Percentiles rank a stretch among this genome's conserved stretches.
phyloP scores from a whole-genome alignment of 2,888 invertebrate species.

The Cheilosia grossa region DNA sequence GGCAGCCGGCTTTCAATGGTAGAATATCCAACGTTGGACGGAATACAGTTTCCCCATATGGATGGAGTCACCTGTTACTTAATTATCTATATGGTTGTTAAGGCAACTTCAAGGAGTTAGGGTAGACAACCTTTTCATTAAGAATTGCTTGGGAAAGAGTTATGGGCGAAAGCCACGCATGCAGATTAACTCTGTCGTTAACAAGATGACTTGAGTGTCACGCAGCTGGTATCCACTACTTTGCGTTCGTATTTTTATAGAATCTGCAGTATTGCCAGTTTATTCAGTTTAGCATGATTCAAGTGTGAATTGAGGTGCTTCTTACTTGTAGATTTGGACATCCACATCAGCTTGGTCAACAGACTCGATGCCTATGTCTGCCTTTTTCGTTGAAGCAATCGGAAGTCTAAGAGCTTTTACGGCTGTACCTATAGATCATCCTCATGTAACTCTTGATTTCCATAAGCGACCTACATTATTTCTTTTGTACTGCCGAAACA shows the following conservation, averaged over 20 bases:
- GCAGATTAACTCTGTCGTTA: not conserved
- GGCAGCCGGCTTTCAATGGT: slow-evolving; percentile 52
- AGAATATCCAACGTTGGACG: slow-evolving; percentile 15
- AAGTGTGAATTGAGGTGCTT: no score
- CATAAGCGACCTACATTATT: no score
- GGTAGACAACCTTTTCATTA: slow-evolving; percentile 36
- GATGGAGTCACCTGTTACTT: slow-evolving; percentile 65
- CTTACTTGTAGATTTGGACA: no score
- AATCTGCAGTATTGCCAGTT: slow-evolving; percentile 38
- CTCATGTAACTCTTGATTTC: no score
- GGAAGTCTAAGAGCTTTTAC: no score
- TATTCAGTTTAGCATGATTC: not conserved
- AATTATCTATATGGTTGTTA: slow-evolving; percentile 6
- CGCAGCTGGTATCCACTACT: not conserved
- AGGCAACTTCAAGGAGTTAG: not conserved
- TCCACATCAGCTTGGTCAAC: no score
- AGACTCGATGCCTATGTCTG: no score
- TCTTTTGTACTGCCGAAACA: no score
- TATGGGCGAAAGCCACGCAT: slow-evolving; percentile 5
- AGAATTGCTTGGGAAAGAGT: slow-evolving; percentile 39
- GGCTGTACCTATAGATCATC: no score
- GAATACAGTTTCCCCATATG: slow-evolving; percentile 59
- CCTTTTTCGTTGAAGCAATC: no score
- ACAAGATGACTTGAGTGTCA: slow-evolving; percentile 24
- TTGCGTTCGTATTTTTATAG: slow-evolving; percentile 36